These are phyloP conservation scores for Pterostichus niger DNA, from an alignment of 2,888 invertebrate species.

Conservation along the genomic window DNA sequence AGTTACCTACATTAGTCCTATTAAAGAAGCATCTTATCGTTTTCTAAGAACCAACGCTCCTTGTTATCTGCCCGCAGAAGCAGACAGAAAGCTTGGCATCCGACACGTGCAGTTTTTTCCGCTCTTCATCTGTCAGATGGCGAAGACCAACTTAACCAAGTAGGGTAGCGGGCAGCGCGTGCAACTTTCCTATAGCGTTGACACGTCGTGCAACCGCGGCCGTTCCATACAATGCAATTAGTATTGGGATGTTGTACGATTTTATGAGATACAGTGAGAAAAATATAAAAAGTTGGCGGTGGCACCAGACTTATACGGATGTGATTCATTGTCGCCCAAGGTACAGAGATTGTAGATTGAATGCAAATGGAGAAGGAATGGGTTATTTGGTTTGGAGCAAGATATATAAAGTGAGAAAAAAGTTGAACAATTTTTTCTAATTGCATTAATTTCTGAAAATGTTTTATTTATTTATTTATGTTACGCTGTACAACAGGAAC, in stretches of 20 bases:
- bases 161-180: conserved; percentile 20
- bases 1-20: not conserved
- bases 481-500: too few relatives aligned
- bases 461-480: too few relatives aligned
- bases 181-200: conserved; percentile 14
- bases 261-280: conserved; percentile 45
- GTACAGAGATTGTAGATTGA: too few relatives aligned
- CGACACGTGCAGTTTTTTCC: conserved; percentile 22
- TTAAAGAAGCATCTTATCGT: not conserved
- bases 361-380: too few relatives aligned
- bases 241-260: conserved; percentile 46
- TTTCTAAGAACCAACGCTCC: not conserved
- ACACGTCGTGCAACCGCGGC: too few relatives aligned
- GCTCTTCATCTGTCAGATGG: conserved; percentile 40
- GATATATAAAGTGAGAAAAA: too few relatives aligned
- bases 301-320: not conserved
- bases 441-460: too few relatives aligned
- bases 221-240: conserved; percentile 37
- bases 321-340: too few relatives aligned
- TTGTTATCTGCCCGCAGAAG: not conserved
- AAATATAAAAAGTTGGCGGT: conserved; percentile 6
- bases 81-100: not conserved
- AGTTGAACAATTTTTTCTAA: too few relatives aligned
- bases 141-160: conserved; percentile 6
- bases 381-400: too few relatives aligned